Conservation (phyloP, 2,888 invertebrate genomes). For the Strigamia crassipes region DNA sequence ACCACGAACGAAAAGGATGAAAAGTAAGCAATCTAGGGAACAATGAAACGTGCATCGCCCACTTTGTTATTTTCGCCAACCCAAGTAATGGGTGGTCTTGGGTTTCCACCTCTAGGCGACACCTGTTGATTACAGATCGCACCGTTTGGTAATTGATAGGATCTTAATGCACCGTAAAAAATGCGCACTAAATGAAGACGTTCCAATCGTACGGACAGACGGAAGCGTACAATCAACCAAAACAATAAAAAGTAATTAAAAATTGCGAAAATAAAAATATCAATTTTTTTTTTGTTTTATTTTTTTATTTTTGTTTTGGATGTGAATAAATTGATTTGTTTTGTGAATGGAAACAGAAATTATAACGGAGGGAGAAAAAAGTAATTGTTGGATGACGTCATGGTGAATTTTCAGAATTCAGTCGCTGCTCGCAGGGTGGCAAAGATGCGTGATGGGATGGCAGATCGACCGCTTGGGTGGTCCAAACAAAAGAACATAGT, state of each 20-base stretch:
- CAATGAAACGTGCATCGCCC: not conserved
- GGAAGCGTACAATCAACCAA: not conserved
- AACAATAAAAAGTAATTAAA: not conserved
- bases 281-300: not conserved
- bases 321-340: not conserved
- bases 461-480: constrained; percentile 18
- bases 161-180: constrained; percentile 11
- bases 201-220: not conserved
- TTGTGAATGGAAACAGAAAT: not conserved
- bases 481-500: constrained; percentile 32
- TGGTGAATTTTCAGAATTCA: not conserved
- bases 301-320: no score
- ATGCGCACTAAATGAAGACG: constrained; percentile 4
- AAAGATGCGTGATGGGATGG: constrained; percentile 28
- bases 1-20: not conserved
- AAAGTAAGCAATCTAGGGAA: not conserved
- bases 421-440: not conserved
- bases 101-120: constrained; percentile 18
- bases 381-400: constrained; percentile 9
- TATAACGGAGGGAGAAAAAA: not conserved
- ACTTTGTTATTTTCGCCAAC: not conserved
- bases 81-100: constrained; percentile 5
- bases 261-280: not conserved
- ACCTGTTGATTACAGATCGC: constrained; percentile 31
- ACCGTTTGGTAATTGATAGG: constrained; percentile 28